phyloP scores from a whole-genome alignment of 2,113 vertebrate genomes.

The Mirounga angustirostris region DNA sequence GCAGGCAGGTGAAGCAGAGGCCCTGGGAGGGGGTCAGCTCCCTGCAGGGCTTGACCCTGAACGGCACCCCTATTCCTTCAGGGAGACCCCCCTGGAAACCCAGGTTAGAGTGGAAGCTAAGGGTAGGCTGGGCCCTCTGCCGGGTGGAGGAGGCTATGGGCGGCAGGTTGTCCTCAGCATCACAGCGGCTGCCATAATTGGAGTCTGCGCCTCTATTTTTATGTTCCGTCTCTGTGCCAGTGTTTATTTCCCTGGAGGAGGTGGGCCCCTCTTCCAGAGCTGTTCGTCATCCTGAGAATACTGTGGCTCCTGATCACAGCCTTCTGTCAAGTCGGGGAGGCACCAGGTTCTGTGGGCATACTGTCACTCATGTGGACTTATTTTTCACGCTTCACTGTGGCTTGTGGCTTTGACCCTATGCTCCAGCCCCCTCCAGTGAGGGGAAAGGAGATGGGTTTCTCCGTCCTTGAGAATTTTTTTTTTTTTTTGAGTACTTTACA shows the following conservation, averaged over 20 bases:
- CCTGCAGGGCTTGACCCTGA: not conserved
- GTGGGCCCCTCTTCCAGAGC: not conserved
- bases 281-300: not conserved
- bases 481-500: not conserved
- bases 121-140: not conserved
- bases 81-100: not conserved
- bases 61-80: not conserved
- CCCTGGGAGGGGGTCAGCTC: not conserved
- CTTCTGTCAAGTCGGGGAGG: not conserved
- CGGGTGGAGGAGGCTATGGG: fast-evolving
- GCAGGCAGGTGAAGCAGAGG: not conserved
- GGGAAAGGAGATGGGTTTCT: not conserved
- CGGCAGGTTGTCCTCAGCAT: fast-evolving
- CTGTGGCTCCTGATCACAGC: not conserved
- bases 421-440: not conserved
- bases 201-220: slow-evolving; percentile 56
- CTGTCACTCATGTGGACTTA: fast-evolving
- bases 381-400: not conserved
- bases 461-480: not conserved
- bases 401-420: not conserved
- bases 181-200: not conserved
- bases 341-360: fast-evolving
- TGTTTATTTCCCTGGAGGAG: slow-evolving; percentile 14
- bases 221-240: not conserved
- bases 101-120: not conserved